Base-by-base conservation (phyloP, 2,888 invertebrate genomes). In the Malachius bipustulatus region DNA sequence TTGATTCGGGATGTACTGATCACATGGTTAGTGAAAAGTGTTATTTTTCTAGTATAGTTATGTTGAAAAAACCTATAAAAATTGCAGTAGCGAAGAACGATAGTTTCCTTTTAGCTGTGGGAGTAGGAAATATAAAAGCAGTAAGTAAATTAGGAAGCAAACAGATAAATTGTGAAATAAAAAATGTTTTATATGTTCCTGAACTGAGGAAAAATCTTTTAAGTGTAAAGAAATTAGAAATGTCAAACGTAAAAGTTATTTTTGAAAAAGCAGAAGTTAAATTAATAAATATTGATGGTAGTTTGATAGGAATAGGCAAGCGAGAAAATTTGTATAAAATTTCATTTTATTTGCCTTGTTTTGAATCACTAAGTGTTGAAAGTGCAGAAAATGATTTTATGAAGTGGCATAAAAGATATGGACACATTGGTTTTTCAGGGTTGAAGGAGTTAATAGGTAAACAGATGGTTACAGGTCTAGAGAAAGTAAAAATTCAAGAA, bases 321-420 rank as follows among this genome's bases (percentile, higher is more conserved):
- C n/a, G 11, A 36, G 14, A 36, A 24, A 44, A 35, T 27, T 13
- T 45, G 12, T 45, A 45, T 37, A 42, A 46, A 40, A 46, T 43
- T n/a, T 28, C 28, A 14, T 46, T 46, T 29, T 4, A 37, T 11
- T 14, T 44, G 4, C 15, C 10, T 28, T 24, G 12, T 19, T n/a
- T 19, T n/a, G 36, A 42, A 35, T 37, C 32, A 16, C 16, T 37
- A 31, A 42, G 44, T 39, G 16, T 44, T 14, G 40, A 40, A 36
- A 39, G 26, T 32, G 35, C n/a, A n/a, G n/a, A 41, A 36, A 32
- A 36, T 19, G 33, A 39, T 4, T 39, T 36, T 36, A 32, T 38
- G 10, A 43, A 38, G 36, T 36, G 41, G 44, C 35, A 38, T 38
- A 37, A 29, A 30, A 37, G 42, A 26, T 39, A 35, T 33, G 42